Conservation (phyloP, 2,888 invertebrate genomes). For the Caenorhabditis angaria region DNA sequence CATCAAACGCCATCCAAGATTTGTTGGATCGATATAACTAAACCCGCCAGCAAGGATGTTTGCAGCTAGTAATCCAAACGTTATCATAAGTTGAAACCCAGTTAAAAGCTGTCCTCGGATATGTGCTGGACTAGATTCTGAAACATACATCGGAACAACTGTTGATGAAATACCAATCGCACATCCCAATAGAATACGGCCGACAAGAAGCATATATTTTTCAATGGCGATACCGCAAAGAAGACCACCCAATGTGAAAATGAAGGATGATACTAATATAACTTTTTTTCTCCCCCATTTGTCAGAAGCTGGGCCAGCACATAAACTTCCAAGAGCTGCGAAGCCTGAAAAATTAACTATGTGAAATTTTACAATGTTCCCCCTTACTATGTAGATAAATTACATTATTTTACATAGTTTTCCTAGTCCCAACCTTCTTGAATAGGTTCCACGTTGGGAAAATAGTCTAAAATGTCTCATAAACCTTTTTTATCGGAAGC, state of each 20-base stretch:
- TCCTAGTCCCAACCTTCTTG: too few relatives aligned
- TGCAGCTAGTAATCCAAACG: slow-evolving; percentile 76
- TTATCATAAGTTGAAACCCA: slow-evolving; percentile 75
- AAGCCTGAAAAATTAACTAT: slow-evolving; percentile 34
- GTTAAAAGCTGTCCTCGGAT: slow-evolving; percentile 75
- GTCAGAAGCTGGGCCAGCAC: slow-evolving; percentile 74
- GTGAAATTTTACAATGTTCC: too few relatives aligned
- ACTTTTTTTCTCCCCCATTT: slow-evolving; percentile 75
- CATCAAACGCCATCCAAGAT: slow-evolving; percentile 74
- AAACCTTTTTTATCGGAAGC: too few relatives aligned
- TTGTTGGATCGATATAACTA: slow-evolving; percentile 71
- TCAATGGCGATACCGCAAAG: slow-evolving; percentile 61
- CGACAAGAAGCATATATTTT: slow-evolving; percentile 41
- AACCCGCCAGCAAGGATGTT: slow-evolving; percentile 75
- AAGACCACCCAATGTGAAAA: slow-evolving; percentile 75
- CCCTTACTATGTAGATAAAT: too few relatives aligned
- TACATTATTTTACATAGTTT: too few relatives aligned
- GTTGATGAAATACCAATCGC: slow-evolving; percentile 70
- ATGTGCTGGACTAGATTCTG: slow-evolving; percentile 75
- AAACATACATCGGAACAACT: slow-evolving; percentile 77
- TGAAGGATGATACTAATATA: slow-evolving; percentile 74
- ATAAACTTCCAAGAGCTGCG: slow-evolving; percentile 46
- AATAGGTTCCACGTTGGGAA: too few relatives aligned
- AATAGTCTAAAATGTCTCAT: too few relatives aligned
- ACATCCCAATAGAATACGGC: slow-evolving; percentile 48